phyloP scores from a whole-genome alignment of 1,140 invertebrate species.

The Drosophila quadrilineata region DNA sequence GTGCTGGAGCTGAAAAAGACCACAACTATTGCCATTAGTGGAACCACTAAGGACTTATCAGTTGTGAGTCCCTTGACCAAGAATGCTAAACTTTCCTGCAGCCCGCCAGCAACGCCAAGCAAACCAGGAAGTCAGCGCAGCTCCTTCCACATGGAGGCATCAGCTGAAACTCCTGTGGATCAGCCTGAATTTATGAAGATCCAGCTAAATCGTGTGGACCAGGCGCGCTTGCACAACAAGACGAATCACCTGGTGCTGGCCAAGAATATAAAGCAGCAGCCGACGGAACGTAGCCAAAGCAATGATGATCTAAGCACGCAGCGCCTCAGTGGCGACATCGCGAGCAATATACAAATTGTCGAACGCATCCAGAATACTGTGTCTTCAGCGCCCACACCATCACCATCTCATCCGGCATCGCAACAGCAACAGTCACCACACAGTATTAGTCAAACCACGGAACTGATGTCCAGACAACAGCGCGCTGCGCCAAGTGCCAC shows the following conservation, averaged over 20 bases:
- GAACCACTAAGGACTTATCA: slow-evolving; percentile 9
- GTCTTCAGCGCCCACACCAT: not conserved
- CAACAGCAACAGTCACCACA: slow-evolving; percentile 17
- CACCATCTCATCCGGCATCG: not conserved
- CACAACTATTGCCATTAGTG: slow-evolving; percentile 12
- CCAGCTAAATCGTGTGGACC: slow-evolving; percentile 86
- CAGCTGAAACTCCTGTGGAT: not conserved
- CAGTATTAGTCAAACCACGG: slow-evolving; percentile 39
- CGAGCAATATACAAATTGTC: slow-evolving; percentile 82
- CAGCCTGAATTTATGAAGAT: slow-evolving; percentile 88
- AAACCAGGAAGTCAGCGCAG: slow-evolving; percentile 38
- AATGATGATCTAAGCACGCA: slow-evolving; percentile 71
- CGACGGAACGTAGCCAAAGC: slow-evolving; percentile 55
- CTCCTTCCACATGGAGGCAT: slow-evolving; percentile 34
- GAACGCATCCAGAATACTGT: no score
- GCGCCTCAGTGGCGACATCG: slow-evolving; percentile 82
- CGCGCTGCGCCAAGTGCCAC: slow-evolving; percentile 51
- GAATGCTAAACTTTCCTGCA: slow-evolving; percentile 42
- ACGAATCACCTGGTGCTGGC: slow-evolving; percentile 84
- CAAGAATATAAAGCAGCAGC: slow-evolving; percentile 80
- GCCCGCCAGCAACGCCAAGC: slow-evolving; percentile 35
- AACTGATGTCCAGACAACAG: slow-evolving; percentile 53
- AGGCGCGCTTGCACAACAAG: slow-evolving; percentile 76
- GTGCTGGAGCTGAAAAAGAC: slow-evolving; percentile 51
- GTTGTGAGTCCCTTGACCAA: slow-evolving; percentile 52